Evolutionary conservation across 1,140 invertebrate genomes (phyloP).

Genomic region (Micrasema longulum): DNA sequence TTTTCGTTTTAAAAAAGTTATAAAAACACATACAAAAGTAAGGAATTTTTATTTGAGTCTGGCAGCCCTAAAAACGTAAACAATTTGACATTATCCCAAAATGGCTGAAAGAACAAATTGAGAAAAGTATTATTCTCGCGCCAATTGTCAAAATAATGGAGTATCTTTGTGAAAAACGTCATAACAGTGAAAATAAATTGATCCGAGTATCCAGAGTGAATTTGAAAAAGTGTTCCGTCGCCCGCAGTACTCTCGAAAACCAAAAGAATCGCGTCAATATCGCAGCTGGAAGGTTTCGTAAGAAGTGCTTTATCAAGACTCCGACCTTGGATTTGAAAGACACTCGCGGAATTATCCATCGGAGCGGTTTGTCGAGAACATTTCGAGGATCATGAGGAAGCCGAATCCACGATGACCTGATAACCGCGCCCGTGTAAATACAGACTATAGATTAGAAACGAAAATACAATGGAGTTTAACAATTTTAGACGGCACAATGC

Average conservation of each 20-base stretch:
- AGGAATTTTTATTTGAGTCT: too few relatives aligned
- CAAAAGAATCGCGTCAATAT: conserved; percentile 23
- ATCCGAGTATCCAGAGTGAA: conserved; percentile 3
- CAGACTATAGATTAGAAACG: conserved; percentile 4
- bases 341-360: conserved; percentile 2
- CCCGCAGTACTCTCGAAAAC: conserved; percentile 1
- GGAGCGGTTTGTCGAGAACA: conserved; percentile 1
- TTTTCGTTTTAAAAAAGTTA: too few relatives aligned
- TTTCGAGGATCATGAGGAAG: conserved; percentile 18
- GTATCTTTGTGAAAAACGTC: conserved; percentile 38
- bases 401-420: conserved; percentile 21
- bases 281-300: conserved; percentile 43
- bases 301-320: conserved; percentile 37
- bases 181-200: conserved; percentile 14
- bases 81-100: conserved; percentile 40
- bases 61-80: too few relatives aligned
- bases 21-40: too few relatives aligned
- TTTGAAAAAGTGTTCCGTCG: neutral
- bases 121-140: conserved; percentile 30
- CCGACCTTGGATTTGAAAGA: conserved; percentile 35
- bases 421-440: conserved; percentile 17
- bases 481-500: conserved; percentile 1
- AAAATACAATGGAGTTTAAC: conserved; percentile 24
- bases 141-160: conserved; percentile 48
- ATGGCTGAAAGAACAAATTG: conserved; percentile 38